Base-by-base conservation (phyloP, 2,113 vertebrate species). In the Rafetus swinhoei region DNA sequence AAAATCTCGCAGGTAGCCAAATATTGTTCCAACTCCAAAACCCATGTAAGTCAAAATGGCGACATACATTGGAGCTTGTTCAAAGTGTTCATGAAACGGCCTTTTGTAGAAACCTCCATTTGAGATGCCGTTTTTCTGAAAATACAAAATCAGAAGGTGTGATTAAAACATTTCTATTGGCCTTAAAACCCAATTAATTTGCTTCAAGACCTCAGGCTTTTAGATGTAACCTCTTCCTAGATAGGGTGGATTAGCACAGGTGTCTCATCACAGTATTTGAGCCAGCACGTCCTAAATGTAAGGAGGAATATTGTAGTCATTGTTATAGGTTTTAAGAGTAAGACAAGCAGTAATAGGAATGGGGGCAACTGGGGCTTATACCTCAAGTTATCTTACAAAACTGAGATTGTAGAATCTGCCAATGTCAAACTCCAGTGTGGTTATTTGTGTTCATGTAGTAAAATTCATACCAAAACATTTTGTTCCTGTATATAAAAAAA, bases 1-100 rank as follows among this genome's bases (percentile, higher is more conserved):
- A 95, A 99, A 99, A 94, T 99, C 99, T 97, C 99, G 98, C 90
- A 99, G 89, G 97, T 99, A 99, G 92, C 99, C 99, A 96, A 99
- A 99, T 77, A 99, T 93, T 9, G 98, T 99, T 96, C 98, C 99
- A 86, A 99, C 97, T 90, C 98, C 98, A 97, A 98, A 99, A 79
- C 98, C 98, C 97, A 99, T 79, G 94, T 99, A 99, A 65, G 99
- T 99, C 88, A 99, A 90, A 91, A 99, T 98, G 35, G 98, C 98
- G 88, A 99, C 98, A 56, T 99, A 98, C 96, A 99, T 98, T n/a
- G 99, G 99, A 14, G 99, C 97, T 96, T 99, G 98, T 56, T 99
- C 99, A 97, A 99, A 99, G 65, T 97, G 96, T 95, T 99, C 99
- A 59, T 96, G 96, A 87, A 95, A 96, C 54, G 93, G 90, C 84